phyloP scores from a whole-genome alignment of 2,113 vertebrate species.

The Cephalophus harveyi region DNA sequence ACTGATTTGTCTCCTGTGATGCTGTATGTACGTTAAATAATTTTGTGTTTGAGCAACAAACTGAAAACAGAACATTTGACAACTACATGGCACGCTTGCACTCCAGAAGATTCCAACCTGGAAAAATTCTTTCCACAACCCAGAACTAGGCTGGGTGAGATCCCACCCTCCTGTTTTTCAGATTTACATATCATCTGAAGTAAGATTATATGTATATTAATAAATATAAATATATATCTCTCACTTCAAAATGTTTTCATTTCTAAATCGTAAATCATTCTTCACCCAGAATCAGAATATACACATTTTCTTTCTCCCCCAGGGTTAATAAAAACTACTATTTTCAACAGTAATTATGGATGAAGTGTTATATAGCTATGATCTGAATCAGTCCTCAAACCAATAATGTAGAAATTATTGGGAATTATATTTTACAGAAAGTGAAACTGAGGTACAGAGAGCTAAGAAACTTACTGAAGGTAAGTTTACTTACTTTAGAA shows the following conservation, averaged over 20 bases:
- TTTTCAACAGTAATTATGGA: not conserved
- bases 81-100: constrained; percentile 37
- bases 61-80: constrained; percentile 71
- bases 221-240: not conserved
- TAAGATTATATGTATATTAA: not conserved
- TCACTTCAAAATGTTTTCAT: constrained; percentile 57
- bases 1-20: constrained; percentile 45
- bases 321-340: not conserved
- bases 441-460: not conserved
- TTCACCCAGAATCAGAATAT: not conserved
- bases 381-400: not conserved
- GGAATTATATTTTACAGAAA: constrained; percentile 7
- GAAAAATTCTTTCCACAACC: constrained; percentile 50
- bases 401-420: not conserved
- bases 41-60: constrained; percentile 80
- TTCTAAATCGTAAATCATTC: not conserved
- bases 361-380: not conserved
- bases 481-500: not conserved
- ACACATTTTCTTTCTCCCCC: not conserved
- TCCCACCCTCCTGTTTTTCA: constrained; percentile 64
- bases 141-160: constrained; percentile 44
- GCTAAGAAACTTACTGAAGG: not conserved
- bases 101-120: constrained; percentile 46
- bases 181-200: not conserved
- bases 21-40: constrained; percentile 78